phyloP scores from a whole-genome alignment of 2,113 vertebrate genomes.

The Seriola dumerili region DNA sequence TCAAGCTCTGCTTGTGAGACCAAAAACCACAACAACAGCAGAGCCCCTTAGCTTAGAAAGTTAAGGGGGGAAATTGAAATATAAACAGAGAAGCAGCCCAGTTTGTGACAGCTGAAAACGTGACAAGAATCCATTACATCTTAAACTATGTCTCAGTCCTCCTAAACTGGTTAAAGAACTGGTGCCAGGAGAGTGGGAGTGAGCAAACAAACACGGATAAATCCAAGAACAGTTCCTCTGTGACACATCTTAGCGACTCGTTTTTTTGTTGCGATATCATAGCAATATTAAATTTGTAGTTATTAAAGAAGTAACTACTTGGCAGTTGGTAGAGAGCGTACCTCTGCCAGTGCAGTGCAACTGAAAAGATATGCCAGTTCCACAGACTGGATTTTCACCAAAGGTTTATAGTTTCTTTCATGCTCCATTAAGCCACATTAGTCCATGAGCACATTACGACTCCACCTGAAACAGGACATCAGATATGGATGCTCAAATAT shows the following conservation, averaged over 20 bases:
- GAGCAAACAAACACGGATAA: conserved; percentile 22
- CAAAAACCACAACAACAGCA: neutral
- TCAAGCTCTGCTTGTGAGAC: neutral
- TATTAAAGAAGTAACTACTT: conserved; percentile 16
- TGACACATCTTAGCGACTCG: conserved; percentile 13
- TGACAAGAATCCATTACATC: conserved; percentile 15
- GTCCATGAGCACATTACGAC: neutral
- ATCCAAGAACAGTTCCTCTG: conserved; percentile 9
- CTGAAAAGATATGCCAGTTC: neutral
- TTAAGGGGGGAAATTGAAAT: neutral
- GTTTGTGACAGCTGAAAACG: neutral
- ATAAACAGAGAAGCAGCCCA: neutral
- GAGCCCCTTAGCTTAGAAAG: neutral
- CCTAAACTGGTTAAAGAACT: neutral
- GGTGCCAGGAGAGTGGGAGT: conserved; percentile 22
- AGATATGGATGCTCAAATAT: neutral
- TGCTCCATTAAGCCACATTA: neutral
- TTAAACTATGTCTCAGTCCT: neutral
- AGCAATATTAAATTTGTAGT: conserved; percentile 20
- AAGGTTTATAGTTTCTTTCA: conserved; percentile 10
- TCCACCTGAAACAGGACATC: neutral
- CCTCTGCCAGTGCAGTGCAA: neutral
- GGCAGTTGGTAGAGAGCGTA: neutral
- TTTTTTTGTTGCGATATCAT: conserved; percentile 16
- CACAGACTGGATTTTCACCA: conserved; percentile 31